Evolutionary conservation across 2,888 invertebrate genomes (phyloP).

Genomic region (Resseliella maxima): DNA sequence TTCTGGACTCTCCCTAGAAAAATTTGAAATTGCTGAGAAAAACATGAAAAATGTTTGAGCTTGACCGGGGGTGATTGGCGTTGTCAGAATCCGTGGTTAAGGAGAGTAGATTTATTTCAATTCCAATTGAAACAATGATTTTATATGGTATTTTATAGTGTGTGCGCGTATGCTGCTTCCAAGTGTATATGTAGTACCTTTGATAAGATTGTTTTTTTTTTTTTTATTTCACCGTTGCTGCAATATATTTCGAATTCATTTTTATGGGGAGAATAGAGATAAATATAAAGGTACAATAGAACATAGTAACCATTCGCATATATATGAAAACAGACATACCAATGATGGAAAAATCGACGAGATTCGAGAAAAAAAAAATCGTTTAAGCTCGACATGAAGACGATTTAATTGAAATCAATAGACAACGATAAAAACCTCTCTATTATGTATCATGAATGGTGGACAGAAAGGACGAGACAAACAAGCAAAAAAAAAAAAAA

Average conservation of each 20-base stretch:
- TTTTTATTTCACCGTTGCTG: neutral
- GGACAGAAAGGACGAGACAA: neutral
- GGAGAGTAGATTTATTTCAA: too few relatives aligned
- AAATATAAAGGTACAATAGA: neutral
- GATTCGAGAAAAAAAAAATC: neutral
- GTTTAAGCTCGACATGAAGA: neutral
- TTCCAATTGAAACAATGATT: too few relatives aligned
- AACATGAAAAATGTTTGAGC: too few relatives aligned
- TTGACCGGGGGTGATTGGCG: too few relatives aligned
- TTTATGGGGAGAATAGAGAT: neutral
- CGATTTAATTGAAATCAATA: slow-evolving; percentile 45
- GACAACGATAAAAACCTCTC: slow-evolving; percentile 29
- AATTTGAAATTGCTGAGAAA: too few relatives aligned
- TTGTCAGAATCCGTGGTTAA: too few relatives aligned
- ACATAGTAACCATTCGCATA: neutral
- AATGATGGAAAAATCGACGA: neutral
- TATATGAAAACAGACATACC: neutral
- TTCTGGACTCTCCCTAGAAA: too few relatives aligned
- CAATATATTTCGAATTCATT: neutral
- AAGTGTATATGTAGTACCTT: too few relatives aligned
- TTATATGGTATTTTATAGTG: too few relatives aligned
- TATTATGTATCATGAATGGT: neutral
- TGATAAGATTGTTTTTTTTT: too few relatives aligned
- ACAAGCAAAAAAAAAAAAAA: neutral
- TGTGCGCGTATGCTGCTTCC: too few relatives aligned